A percentile compares a stretch with the other conserved stretches of the same genome.
Evolutionary conservation across 1,140 invertebrate species (phyloP).

Genomic region (Zaprionus tsacasi): DNA sequence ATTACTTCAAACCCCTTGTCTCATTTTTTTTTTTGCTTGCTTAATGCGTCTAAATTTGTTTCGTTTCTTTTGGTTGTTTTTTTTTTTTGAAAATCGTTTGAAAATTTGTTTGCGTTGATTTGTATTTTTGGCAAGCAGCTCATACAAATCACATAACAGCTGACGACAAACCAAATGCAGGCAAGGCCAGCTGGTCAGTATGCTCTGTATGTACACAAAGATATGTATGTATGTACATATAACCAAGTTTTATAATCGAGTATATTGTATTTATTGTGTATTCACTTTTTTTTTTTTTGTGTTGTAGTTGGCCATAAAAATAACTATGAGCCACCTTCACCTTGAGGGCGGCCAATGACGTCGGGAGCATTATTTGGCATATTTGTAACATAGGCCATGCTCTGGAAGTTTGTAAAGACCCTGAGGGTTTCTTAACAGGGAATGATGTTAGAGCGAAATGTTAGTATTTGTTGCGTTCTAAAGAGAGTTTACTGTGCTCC

Average conservation of each 20-base stretch:
- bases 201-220: slow-evolving; percentile 11
- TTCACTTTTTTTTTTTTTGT: neutral
- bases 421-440: slow-evolving; percentile 10
- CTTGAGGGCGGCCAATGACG: slow-evolving; percentile 69
- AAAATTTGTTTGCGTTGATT: slow-evolving; percentile 21
- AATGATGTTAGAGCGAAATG: neutral
- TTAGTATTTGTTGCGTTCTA: neutral
- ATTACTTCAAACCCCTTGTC: neutral
- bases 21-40: neutral
- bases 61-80: too few relatives aligned
- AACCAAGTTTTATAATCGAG: too few relatives aligned
- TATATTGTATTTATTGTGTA: too few relatives aligned
- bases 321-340: slow-evolving; percentile 36
- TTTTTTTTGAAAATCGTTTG: slow-evolving; percentile 22
- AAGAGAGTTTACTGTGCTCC: neutral
- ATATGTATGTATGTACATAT: neutral
- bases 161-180: slow-evolving; percentile 56
- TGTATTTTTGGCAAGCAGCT: slow-evolving; percentile 64
- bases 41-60: slow-evolving; percentile 12
- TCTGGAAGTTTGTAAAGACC: neutral
- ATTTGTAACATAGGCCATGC: neutral
- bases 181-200: slow-evolving; percentile 73
- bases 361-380: neutral
- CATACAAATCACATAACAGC: slow-evolving; percentile 72
- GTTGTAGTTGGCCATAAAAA: neutral